Evolutionary conservation across 2,113 vertebrate genomes (phyloP), one percentile per base, ranked within the genome.

Genomic region (Peromyscus polionotus): DNA sequence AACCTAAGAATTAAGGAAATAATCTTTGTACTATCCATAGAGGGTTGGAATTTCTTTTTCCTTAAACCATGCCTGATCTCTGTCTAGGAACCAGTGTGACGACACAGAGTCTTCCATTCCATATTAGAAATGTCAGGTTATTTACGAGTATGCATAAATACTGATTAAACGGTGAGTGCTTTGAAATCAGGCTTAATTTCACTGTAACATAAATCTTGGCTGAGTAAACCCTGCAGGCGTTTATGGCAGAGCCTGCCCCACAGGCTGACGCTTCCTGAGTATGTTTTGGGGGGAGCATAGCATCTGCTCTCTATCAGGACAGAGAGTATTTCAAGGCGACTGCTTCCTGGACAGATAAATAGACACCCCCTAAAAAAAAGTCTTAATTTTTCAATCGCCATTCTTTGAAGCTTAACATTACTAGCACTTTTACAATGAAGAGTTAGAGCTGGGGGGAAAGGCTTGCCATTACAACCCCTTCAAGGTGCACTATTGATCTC

Each of bases 261-360:
- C 8, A 80, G 86, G 83, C 89, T 80, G 68, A 72, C 12, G 36
- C 84, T 75, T 95, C 90, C 42, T 73, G 91, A 80, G 92, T 70
- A 31, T 63, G 73, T 51, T 95, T 63, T 68, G 70, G 84, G 93
- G 42, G 80, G 83, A 39, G 88, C 24, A 0, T 8, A 90, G 77
- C 96, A 97, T 98, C 97, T 98, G 98, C 91, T 97, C 88, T 92
- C 36, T 79, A 76, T 98, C 96, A 96, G 96, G 89, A 89, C 36
- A 36, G 63, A 93, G 93, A 76, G 45, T 26, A 84, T 93, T 97
- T 97, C 86, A 95, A 57, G 76, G 93, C 59, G 80, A 91, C 96
- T 91, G 48, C 51, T 97, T 98, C 94, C 96, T 97, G 91, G 36
- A 94, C 54, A 88, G 91, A 97, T 63, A 97, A 95, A 83, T 33